phyloP scores from a whole-genome alignment of 1,140 invertebrate species.

The Atta texana region DNA sequence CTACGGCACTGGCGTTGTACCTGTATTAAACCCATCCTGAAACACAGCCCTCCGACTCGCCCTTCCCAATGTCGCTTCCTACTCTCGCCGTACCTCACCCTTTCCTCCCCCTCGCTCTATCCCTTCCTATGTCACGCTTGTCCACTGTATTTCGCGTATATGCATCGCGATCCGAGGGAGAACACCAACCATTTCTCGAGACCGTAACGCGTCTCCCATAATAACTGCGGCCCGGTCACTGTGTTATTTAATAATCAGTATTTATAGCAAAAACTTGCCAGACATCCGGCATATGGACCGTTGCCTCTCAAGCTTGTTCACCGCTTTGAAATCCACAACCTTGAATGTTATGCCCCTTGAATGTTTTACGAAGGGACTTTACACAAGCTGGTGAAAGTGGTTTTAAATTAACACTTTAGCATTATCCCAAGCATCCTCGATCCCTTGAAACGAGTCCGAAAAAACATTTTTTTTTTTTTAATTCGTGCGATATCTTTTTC shows the following conservation, averaged over 20 bases:
- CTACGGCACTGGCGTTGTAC: conserved; percentile 82
- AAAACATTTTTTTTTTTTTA: background rate
- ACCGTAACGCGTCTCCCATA: conserved; percentile 66
- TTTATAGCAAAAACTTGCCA: conserved; percentile 84
- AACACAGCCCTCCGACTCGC: conserved; percentile 74
- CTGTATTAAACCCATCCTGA: conserved; percentile 83
- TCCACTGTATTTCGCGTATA: conserved; percentile 41
- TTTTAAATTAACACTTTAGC: conserved; percentile 13
- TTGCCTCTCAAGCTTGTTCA: conserved; percentile 24
- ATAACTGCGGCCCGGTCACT: conserved; percentile 63
- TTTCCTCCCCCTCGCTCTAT: conserved; percentile 30
- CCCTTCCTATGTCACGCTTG: background rate
- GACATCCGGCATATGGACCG: conserved; percentile 32
- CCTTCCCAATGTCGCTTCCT: conserved; percentile 40
- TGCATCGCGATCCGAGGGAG: conserved; percentile 55
- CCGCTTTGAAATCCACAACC: conserved; percentile 59
- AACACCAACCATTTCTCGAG: conserved; percentile 77
- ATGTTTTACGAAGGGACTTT: background rate
- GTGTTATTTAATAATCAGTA: conserved; percentile 84
- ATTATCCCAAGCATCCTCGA: background rate
- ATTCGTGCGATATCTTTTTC: too few species aligned
- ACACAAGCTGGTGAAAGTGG: conserved; percentile 45
- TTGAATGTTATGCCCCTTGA: background rate
- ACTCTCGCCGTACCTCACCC: conserved; percentile 6
- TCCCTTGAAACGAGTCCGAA: background rate